A percentile compares a stretch with the other conserved stretches of the same genome.
These are phyloP conservation scores for Drosophila nr. medialis DNA, from an alignment of 2,888 invertebrate species.

Conservation along the genomic window DNA sequence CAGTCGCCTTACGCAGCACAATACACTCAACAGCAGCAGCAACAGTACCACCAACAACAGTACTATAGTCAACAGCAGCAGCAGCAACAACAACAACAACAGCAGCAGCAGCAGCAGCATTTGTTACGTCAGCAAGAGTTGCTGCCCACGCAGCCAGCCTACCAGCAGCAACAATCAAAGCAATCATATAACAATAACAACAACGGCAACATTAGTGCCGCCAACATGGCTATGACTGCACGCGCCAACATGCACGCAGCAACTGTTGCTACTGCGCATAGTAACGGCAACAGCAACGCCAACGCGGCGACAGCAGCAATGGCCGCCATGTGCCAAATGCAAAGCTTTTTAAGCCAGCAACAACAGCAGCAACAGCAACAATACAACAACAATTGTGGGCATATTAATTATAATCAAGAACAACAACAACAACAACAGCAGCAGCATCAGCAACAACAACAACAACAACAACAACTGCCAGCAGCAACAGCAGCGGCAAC, in stretches of 20 bases:
- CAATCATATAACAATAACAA: constrained; percentile 49
- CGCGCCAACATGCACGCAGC: constrained; percentile 65
- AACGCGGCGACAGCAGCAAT: constrained; percentile 56
- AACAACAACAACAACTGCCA: constrained; percentile 14
- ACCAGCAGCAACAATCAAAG: constrained; percentile 53
- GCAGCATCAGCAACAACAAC: constrained; percentile 31
- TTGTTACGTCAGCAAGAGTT: constrained; percentile 66
- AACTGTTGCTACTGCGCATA: constrained; percentile 51
- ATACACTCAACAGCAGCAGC: constrained; percentile 46
- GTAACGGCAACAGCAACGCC: constrained; percentile 41
- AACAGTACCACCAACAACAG: constrained; percentile 47
- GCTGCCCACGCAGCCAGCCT: constrained; percentile 63
- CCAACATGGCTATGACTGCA: constrained; percentile 48
- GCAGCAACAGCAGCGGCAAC: constrained; percentile 22
- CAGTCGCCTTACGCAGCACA: constrained; percentile 36
- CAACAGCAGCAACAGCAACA: constrained; percentile 43
- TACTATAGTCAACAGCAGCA: constrained; percentile 43
- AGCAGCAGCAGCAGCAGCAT: constrained; percentile 56
- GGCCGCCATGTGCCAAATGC: constrained; percentile 77
- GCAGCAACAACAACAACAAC: constrained; percentile 49
- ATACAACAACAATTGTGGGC: constrained; percentile 49
- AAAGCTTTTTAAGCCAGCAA: constrained; percentile 67
- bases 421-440: constrained; percentile 55
- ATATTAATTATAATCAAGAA: constrained; percentile 64
- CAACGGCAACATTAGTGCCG: constrained; percentile 22